A percentile compares a stretch with the other conserved stretches of the same genome.
phyloP scores from a whole-genome alignment of 2,888 invertebrate genomes.

The Tanypteryx hageni region DNA sequence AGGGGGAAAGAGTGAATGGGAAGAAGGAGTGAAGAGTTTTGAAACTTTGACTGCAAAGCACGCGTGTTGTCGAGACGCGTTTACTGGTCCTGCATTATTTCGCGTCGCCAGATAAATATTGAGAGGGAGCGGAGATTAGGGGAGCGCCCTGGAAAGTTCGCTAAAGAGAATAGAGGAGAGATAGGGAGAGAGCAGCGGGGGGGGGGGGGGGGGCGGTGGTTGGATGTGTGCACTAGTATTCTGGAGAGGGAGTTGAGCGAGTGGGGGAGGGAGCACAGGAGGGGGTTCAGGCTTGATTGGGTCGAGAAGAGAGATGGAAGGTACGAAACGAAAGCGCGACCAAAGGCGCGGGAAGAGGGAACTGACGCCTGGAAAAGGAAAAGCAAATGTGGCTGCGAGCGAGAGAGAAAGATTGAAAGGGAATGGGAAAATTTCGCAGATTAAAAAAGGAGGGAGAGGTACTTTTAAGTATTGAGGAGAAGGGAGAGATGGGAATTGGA shows the following conservation, averaged over 20 bases:
- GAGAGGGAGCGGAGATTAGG: constrained; percentile 34
- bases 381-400: no score
- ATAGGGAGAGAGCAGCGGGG: no score
- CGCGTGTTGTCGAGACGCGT: background rate
- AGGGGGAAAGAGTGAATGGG: no score
- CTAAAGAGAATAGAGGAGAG: no score
- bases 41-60: constrained; percentile 33
- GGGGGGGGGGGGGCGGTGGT: background rate
- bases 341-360: background rate
- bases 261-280: background rate
- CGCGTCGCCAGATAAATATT: constrained; percentile 44
- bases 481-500: no score
- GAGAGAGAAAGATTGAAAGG: no score
- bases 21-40: background rate
- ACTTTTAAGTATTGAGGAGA: no score
- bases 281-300: background rate
- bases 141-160: background rate
- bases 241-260: background rate
- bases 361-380: no score
- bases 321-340: background rate
- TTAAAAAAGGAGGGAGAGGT: no score
- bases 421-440: no score
- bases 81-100: constrained; percentile 35
- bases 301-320: background rate
- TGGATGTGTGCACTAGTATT: background rate